These are phyloP conservation scores for Pseudorasbora parva DNA, from an alignment of 2,113 vertebrate genomes.

Conservation along the genomic window DNA sequence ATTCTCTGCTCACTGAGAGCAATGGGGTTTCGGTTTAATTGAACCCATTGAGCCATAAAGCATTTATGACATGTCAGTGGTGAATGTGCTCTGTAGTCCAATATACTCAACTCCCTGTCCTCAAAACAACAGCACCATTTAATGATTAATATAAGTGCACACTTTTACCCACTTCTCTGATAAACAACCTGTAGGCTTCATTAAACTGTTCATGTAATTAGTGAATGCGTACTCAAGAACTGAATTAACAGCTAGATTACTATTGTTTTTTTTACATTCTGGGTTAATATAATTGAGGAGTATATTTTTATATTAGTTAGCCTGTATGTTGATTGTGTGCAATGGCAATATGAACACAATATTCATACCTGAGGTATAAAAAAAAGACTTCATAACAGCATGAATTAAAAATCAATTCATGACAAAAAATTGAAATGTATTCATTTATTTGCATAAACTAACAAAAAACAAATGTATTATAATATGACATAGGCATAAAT, in stretches of 20 bases:
- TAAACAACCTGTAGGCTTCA: background rate
- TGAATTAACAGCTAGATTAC: background rate
- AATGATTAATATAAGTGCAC: background rate
- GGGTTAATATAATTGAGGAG: background rate
- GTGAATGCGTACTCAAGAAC: background rate
- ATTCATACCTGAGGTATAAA: background rate
- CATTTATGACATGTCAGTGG: constrained; percentile 2
- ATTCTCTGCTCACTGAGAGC: background rate
- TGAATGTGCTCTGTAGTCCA: background rate
- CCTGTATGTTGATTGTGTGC: background rate
- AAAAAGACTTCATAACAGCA: background rate
- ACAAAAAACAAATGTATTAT: no score
- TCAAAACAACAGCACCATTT: background rate
- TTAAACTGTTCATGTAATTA: background rate
- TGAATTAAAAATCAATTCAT: background rate
- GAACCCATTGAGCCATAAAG: background rate
- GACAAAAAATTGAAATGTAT: background rate
- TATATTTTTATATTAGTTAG: background rate
- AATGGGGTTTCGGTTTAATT: background rate
- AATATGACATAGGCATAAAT: background rate
- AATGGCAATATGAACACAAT: background rate
- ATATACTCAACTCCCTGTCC: background rate
- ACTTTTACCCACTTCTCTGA: constrained; percentile 1
- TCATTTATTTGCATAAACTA: no score
- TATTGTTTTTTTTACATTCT: background rate